Evolutionary conservation across 2,888 invertebrate species (phyloP), one percentile per base, ranked within the genome.

Genomic region (Argyresthia goedartella): DNA sequence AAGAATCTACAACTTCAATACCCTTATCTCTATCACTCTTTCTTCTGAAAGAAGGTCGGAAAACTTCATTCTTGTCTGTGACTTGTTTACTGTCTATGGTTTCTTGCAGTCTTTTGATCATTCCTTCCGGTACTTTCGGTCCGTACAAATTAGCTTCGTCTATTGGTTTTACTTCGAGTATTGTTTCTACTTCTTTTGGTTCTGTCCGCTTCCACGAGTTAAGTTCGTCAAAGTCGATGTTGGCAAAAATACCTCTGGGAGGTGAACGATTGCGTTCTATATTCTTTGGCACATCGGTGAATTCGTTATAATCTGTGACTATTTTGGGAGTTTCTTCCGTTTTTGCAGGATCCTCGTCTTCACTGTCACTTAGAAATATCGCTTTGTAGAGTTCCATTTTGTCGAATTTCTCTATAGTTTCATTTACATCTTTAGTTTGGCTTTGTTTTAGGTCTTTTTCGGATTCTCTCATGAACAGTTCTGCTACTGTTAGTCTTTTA

Each of bases 361-460:
- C 94, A 65, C 92, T 93, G 54, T 94, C 94, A 63, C 92, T 92
- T 33, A 94, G 88, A 69, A 98, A 98, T 63, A 98, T 95, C 0
- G 95, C 93, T 74, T 95, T 95, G 67, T 96, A 98, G 4, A 98
- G 81, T 75, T 97, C 97, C 71, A 87, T 84, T 76, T 77, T 86
- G 54, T 87, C 84, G 53, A 87, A 87, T 59, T 81, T 78, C 14
- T 85, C 73, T 53, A 87, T 87, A 0, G 87, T 80, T 49, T 84
- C 76, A 0, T 73, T 73, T 0, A 81, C 73, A 11, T 46, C 65
- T 71, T 57, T 69, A 60, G 2, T 71, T 61, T 57, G 75, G n/a
- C 39, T 74, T 8, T 54, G 67, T 53, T 66, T 62, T 13, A 67
- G 55, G 57, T 67, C 73, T 51, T 74, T 75, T 59, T 85, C 84